phyloP scores from a whole-genome alignment of 2,113 vertebrate species.

The Crypturellus undulatus region DNA sequence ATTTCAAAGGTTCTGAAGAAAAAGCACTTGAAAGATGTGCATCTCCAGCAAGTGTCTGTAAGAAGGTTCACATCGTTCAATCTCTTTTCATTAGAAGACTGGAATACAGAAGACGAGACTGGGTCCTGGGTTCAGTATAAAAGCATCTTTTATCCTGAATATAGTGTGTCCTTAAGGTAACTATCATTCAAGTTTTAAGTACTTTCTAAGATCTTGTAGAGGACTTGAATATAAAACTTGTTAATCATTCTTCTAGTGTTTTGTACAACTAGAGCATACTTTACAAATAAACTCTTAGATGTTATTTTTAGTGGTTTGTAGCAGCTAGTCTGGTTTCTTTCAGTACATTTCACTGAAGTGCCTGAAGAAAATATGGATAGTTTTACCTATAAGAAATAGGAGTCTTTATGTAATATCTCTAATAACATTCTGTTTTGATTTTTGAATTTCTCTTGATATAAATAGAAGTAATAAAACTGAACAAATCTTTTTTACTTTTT shows the following conservation, averaged over 20 bases:
- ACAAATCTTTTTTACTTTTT: not conserved
- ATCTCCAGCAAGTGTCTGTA: conserved; percentile 88
- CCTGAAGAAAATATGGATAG: not conserved
- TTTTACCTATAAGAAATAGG: conserved; percentile 18
- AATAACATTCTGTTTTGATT: conserved; percentile 23
- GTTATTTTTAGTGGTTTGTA: conserved; percentile 37
- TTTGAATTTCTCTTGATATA: not conserved
- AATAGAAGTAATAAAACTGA: not conserved
- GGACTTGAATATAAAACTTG: not conserved
- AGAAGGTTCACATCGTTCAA: conserved; percentile 92
- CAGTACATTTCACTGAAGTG: not conserved
- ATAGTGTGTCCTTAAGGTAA: conserved; percentile 91
- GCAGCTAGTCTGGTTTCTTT: not conserved
- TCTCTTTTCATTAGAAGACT: conserved; percentile 86
- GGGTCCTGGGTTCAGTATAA: conserved; percentile 89
- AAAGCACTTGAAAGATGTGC: conserved; percentile 83
- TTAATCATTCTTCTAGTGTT: not conserved
- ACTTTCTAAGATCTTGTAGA: not conserved
- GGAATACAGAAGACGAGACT: conserved; percentile 75
- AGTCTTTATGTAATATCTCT: conserved; percentile 36
- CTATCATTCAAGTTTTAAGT: conserved; percentile 10
- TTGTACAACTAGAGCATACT: not conserved
- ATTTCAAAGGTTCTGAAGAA: conserved; percentile 88
- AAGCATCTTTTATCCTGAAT: conserved; percentile 89
- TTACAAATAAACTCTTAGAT: conserved; percentile 6